phyloP scores from a whole-genome alignment of 2,797 vertebrate species.

The Phoxinus dragarum region DNA sequence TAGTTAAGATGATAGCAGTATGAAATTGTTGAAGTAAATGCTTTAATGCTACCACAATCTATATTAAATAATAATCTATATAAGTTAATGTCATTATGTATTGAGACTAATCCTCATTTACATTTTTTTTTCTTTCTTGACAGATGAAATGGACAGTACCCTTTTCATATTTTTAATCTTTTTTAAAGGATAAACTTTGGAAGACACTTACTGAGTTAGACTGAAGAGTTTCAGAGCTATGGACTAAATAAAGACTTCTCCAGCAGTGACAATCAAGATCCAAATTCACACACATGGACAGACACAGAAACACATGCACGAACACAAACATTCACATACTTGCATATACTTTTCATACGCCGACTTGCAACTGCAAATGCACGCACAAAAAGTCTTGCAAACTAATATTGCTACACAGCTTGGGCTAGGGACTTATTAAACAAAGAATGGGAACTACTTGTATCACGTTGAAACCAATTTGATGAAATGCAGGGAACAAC shows the following conservation, averaged over 20 bases:
- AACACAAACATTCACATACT: slow-evolving; percentile 54
- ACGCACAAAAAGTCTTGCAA: slow-evolving; percentile 63
- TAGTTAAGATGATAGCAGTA: not conserved
- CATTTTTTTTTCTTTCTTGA: slow-evolving; percentile 38
- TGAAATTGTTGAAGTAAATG: not conserved
- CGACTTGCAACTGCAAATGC: slow-evolving; percentile 56
- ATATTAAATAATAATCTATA: slow-evolving; percentile 1
- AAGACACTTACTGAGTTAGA: slow-evolving; percentile 58
- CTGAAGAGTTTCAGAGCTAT: slow-evolving; percentile 58
- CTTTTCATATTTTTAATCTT: slow-evolving; percentile 65
- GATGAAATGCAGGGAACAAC: slow-evolving; percentile 50
- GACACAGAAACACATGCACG: slow-evolving; percentile 61
- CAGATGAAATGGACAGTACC: slow-evolving; percentile 61
- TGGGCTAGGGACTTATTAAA: slow-evolving; percentile 51
- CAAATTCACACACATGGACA: slow-evolving; percentile 62
- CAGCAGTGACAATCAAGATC: slow-evolving; percentile 89
- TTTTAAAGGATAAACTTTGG: slow-evolving; percentile 60
- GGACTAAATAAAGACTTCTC: slow-evolving; percentile 74
- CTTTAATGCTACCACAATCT: not conserved
- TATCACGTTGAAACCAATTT: slow-evolving; percentile 49
- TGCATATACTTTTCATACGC: slow-evolving; percentile 61
- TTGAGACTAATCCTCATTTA: slow-evolving; percentile 3
- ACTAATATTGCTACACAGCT: slow-evolving; percentile 65
- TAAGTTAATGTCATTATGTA: slow-evolving; percentile 10
- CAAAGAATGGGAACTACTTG: slow-evolving; percentile 47